Percentiles rank a stretch among this genome's conserved stretches.
These are phyloP conservation scores for Dipodomys ordii DNA, from an alignment of 2,113 vertebrate species.

Conservation along the genomic window DNA sequence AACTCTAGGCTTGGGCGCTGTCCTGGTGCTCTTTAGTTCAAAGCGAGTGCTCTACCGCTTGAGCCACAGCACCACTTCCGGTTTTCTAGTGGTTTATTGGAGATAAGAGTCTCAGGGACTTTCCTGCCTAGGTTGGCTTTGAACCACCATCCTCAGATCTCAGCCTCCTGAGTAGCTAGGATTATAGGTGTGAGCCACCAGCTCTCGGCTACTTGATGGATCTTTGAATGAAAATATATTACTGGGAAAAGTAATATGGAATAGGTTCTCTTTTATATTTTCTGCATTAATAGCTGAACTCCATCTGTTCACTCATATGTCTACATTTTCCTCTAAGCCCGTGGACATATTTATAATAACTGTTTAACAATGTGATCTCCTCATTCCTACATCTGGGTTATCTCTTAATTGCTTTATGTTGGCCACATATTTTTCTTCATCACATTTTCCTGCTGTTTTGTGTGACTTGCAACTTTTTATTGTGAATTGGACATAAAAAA, in stretches of 20 bases:
- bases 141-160: no score
- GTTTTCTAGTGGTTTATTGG: no score
- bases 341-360: constrained; percentile 46
- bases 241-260: background rate
- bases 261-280: background rate
- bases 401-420: constrained; percentile 18
- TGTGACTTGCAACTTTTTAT: background rate
- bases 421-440: constrained; percentile 16
- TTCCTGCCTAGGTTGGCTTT: no score
- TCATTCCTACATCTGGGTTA: constrained; percentile 1
- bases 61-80: no score
- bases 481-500: background rate
- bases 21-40: no score
- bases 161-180: no score
- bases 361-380: background rate
- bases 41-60: no score
- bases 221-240: constrained; percentile 7
- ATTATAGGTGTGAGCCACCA: no score
- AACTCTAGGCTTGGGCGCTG: no score
- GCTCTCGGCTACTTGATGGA: background rate
- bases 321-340: constrained; percentile 15
- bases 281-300: constrained; percentile 19
- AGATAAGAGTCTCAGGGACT: no score
- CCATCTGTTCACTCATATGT: constrained; percentile 46
- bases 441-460: background rate